Percentiles rank a stretch among this genome's conserved stretches.
Conservation (phyloP, 1,140 invertebrate genomes). For the Drosophila prosaltans region DNA sequence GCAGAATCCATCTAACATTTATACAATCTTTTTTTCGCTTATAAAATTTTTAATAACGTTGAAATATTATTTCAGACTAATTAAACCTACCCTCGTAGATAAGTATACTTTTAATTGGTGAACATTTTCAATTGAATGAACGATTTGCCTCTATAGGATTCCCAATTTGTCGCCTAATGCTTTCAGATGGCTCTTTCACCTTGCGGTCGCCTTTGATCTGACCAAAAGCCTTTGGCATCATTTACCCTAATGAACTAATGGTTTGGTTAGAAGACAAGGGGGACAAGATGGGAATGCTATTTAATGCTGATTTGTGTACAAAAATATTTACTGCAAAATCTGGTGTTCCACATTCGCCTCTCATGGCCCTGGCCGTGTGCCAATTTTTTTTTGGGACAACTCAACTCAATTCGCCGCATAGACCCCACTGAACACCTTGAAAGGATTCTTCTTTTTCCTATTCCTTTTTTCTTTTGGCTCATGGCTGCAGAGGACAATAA, state of each 20-base stretch:
- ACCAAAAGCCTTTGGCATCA: slow-evolving; percentile 31
- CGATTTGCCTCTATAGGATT: neutral
- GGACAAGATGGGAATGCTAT: slow-evolving; percentile 25
- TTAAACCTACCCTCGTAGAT: too few relatives aligned
- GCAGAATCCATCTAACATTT: too few relatives aligned
- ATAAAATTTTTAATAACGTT: too few relatives aligned
- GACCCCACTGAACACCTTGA: slow-evolving; percentile 66
- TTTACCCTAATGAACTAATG: slow-evolving; percentile 61
- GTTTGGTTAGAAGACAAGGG: neutral
- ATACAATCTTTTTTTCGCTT: too few relatives aligned
- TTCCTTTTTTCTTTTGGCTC: slow-evolving; percentile 32
- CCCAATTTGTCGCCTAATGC: neutral
- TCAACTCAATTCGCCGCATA: slow-evolving; percentile 59
- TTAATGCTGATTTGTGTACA: slow-evolving; percentile 72
- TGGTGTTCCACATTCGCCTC: slow-evolving; percentile 39
- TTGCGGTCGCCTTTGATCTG: slow-evolving; percentile 49
- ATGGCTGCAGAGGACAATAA: slow-evolving; percentile 48
- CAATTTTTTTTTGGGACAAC: slow-evolving; percentile 36
- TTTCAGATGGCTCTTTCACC: slow-evolving; percentile 12
- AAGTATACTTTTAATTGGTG: too few relatives aligned
- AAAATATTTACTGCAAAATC: slow-evolving; percentile 56
- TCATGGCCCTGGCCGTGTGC: slow-evolving; percentile 61
- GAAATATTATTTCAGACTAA: too few relatives aligned
- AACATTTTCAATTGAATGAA: neutral
- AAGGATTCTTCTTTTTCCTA: neutral